phyloP scores from a whole-genome alignment of 2,113 vertebrate genomes.

The Seriola rivoliana region DNA sequence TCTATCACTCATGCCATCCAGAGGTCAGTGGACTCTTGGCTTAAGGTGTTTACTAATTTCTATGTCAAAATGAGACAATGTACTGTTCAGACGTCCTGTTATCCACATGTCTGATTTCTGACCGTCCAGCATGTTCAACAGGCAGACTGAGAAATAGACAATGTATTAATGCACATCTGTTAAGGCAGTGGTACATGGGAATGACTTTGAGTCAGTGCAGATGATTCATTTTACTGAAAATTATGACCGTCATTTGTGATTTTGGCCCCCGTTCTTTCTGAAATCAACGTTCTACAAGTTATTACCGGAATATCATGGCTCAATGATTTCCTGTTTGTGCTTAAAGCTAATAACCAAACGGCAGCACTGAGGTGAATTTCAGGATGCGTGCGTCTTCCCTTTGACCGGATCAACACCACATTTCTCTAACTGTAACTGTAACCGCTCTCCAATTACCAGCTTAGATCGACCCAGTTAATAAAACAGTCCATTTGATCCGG shows the following conservation, averaged over 20 bases:
- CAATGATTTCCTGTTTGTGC: neutral
- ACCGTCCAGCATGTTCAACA: neutral
- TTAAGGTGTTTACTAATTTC: neutral
- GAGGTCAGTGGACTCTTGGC: neutral
- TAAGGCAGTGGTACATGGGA: conserved; percentile 15
- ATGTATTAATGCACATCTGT: conserved; percentile 3
- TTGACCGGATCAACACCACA: conserved; percentile 30
- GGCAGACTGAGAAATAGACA: neutral
- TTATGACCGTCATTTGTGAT: conserved; percentile 22
- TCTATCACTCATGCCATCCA: conserved; percentile 38
- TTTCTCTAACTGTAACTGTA: conserved; percentile 42
- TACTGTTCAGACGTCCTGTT: neutral
- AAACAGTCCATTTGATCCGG: conserved; percentile 70
- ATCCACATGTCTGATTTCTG: conserved; percentile 22
- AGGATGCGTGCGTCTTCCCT: neutral
- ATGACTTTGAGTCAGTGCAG: conserved; percentile 30
- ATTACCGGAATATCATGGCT: neutral
- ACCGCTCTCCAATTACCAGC: conserved; percentile 48
- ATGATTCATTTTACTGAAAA: conserved; percentile 31
- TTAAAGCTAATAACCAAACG: neutral
- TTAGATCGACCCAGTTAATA: conserved; percentile 60
- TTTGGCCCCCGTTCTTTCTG: neutral
- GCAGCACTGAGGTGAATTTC: neutral
- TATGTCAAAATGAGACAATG: neutral
- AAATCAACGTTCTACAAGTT: neutral